A percentile compares a stretch with the other conserved stretches of the same genome.
phyloP scores from a whole-genome alignment of 1,140 invertebrate genomes.

The Cataglyphis hispanica region DNA sequence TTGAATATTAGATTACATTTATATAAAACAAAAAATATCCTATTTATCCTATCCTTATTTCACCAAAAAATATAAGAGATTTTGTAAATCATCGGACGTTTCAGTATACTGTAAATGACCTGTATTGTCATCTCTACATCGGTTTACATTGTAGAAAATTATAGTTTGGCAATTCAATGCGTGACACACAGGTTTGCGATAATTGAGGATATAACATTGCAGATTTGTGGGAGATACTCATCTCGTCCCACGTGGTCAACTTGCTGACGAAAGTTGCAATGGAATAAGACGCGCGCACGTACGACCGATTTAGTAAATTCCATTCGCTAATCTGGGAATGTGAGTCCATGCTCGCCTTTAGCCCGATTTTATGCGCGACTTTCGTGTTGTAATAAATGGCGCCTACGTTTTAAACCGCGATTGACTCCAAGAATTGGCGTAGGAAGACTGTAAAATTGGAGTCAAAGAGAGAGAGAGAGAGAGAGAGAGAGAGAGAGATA shows the following conservation, averaged over 20 bases:
- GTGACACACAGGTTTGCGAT: not conserved
- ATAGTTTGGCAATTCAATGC: not conserved
- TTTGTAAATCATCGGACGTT: not conserved
- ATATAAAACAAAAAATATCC: slow-evolving; percentile 2
- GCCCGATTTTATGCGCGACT: slow-evolving; percentile 63
- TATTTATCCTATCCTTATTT: too few species aligned
- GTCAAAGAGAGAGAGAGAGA: too few species aligned
- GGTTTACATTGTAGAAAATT: not conserved
- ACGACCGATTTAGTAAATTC: slow-evolving; percentile 67
- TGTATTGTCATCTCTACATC: not conserved
- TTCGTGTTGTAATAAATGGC: slow-evolving; percentile 61
- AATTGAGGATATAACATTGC: slow-evolving; percentile 3
- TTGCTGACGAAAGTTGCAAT: slow-evolving; percentile 15
- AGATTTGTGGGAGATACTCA: slow-evolving; percentile 1
- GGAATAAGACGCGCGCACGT: slow-evolving; percentile 48
- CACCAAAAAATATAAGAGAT: not conserved
- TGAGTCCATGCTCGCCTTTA: slow-evolving; percentile 27
- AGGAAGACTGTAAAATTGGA: slow-evolving; percentile 52
- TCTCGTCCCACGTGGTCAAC: slow-evolving; percentile 25
- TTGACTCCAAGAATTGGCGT: slow-evolving; percentile 49
- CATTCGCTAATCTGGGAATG: slow-evolving; percentile 63
- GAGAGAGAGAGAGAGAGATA: too few species aligned
- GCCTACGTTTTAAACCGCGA: slow-evolving; percentile 58
- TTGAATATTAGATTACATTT: not conserved
- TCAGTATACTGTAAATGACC: not conserved